Conservation (phyloP, 2,113 vertebrate species). For the Nycticorax nycticorax region DNA sequence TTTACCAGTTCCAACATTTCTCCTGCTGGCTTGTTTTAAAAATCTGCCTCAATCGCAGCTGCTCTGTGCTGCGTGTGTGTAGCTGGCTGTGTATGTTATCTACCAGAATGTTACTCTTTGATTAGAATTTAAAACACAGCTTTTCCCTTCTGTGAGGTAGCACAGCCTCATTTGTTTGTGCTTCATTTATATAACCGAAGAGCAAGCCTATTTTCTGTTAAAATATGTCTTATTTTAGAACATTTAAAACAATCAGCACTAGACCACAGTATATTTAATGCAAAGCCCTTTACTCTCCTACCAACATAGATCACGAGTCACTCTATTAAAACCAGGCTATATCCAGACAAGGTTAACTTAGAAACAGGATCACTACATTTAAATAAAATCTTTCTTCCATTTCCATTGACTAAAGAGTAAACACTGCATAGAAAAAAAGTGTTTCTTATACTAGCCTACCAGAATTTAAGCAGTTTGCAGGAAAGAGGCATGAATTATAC, state of each 20-base stretch:
- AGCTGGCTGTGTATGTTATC: background rate
- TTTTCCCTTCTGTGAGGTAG: conserved; percentile 1
- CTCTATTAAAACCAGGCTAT: background rate
- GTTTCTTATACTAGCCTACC: background rate
- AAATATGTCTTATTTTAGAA: background rate
- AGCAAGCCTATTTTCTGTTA: background rate
- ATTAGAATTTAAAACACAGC: conserved; percentile 10
- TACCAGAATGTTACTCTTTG: background rate
- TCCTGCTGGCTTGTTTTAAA: background rate
- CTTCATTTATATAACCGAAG: background rate
- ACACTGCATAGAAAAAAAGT: background rate
- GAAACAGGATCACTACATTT: background rate
- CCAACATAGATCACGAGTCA: background rate
- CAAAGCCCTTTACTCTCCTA: background rate
- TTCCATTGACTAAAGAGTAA: background rate
- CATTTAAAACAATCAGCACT: background rate
- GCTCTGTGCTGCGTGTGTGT: background rate
- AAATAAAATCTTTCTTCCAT: background rate
- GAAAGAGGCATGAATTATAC: background rate
- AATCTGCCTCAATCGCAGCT: background rate
- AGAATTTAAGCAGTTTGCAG: background rate
- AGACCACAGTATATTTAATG: background rate
- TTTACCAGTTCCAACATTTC: background rate
- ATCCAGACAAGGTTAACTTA: background rate
- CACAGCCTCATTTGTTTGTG: background rate